These are phyloP conservation scores for Melikaiella ostensackeni DNA, from an alignment of 2,888 invertebrate genomes.

Conservation along the genomic window DNA sequence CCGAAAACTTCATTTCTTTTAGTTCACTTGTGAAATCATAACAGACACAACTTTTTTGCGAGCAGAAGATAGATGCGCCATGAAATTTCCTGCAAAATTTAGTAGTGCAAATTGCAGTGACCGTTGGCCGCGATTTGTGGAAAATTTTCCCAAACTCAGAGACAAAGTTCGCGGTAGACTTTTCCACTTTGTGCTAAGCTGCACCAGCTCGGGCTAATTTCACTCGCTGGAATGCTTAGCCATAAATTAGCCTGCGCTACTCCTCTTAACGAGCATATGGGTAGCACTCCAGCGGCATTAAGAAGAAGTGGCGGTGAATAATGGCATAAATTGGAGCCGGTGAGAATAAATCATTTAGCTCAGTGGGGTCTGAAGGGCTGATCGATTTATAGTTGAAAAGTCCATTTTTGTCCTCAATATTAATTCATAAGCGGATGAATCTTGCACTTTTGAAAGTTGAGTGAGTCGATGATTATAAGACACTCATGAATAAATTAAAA, in stretches of 20 bases:
- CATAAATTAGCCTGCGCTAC: conserved; percentile 36
- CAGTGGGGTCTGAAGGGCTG: background rate
- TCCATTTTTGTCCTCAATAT: background rate
- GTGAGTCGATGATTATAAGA: background rate
- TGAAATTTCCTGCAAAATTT: too few species aligned
- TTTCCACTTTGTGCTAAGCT: conserved; percentile 31
- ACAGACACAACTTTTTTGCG: too few species aligned
- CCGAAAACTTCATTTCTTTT: too few species aligned
- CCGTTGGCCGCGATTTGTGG: background rate
- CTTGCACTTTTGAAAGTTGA: background rate
- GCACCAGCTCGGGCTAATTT: conserved; percentile 24
- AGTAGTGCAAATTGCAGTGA: too few species aligned
- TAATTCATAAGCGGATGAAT: background rate
- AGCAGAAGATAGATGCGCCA: too few species aligned
- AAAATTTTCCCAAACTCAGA: background rate
- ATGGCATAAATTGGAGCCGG: conserved; percentile 10
- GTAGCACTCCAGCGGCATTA: conserved; percentile 15
- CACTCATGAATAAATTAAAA: background rate
- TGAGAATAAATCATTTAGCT: background rate
- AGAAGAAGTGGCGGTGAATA: conserved; percentile 29
- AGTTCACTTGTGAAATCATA: too few species aligned
- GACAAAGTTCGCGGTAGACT: conserved; percentile 20
- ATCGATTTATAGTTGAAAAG: background rate
- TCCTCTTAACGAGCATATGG: conserved; percentile 34
- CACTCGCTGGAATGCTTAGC: conserved; percentile 31